A percentile compares a stretch with the other conserved stretches of the same genome.
Conservation (phyloP, 2,797 vertebrate species). For the Anguilla pacifica region DNA sequence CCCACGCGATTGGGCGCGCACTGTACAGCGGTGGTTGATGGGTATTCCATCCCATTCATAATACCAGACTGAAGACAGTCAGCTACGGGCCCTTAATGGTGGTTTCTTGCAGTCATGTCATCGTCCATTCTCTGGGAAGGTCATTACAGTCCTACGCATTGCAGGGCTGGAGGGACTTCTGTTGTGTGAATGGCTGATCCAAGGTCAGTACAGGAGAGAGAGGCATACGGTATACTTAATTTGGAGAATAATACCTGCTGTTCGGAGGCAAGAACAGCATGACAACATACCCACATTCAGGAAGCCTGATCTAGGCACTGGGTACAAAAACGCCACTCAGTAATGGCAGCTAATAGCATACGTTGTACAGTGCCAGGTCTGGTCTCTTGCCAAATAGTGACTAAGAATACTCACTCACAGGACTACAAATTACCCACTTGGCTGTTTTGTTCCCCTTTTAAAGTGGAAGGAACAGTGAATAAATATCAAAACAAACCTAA, state of each 20-base stretch:
- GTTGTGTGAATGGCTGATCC: background rate
- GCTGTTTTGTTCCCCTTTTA: background rate
- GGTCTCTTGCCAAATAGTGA: background rate
- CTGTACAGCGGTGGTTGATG: background rate
- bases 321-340: background rate
- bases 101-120: no score
- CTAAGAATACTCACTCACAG: background rate
- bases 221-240: background rate
- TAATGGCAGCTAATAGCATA: background rate
- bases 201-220: background rate
- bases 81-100: background rate
- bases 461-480: background rate
- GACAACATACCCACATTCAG: background rate
- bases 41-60: background rate
- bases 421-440: background rate
- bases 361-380: background rate
- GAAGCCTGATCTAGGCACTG: background rate
- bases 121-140: conserved; percentile 16
- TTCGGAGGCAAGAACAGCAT: background rate
- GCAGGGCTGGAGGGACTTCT: background rate
- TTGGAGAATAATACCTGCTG: background rate
- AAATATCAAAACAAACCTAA: background rate
- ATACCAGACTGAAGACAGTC: background rate
- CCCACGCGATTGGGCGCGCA: no score
- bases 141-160: background rate